phyloP scores from a whole-genome alignment of 2,797 vertebrate species.

The Megalops cyprinoides region DNA sequence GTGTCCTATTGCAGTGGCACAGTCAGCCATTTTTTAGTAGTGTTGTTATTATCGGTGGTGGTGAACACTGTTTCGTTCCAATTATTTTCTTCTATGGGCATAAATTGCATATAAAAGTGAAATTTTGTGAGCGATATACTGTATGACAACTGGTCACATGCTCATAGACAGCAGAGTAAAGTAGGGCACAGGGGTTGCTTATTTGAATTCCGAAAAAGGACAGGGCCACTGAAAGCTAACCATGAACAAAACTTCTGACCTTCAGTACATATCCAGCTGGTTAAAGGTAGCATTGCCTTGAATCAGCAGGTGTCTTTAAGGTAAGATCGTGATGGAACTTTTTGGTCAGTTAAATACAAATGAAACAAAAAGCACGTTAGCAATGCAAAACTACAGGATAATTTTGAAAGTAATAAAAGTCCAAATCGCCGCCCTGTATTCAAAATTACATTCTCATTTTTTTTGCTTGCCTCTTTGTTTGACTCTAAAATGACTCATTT shows the following conservation, averaged over 20 bases:
- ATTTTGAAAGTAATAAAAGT: not conserved
- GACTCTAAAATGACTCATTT: no score
- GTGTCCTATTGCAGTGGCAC: not conserved
- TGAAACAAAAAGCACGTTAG: no score
- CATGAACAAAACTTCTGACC: not conserved
- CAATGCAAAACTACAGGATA: no score
- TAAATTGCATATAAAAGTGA: not conserved
- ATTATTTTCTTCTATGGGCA: not conserved
- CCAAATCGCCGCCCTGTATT: not conserved
- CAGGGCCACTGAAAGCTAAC: not conserved
- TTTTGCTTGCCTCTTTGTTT: not conserved
- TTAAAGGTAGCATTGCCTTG: not conserved
- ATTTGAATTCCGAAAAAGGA: not conserved
- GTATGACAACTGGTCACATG: not conserved
- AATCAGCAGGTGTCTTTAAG: not conserved
- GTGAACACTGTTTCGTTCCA: not conserved
- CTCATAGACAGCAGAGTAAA: not conserved
- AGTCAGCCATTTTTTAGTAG: not conserved
- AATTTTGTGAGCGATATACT: not conserved
- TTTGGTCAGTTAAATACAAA: not conserved
- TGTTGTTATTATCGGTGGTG: not conserved
- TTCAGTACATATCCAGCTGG: not conserved
- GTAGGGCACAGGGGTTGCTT: not conserved
- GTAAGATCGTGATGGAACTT: not conserved
- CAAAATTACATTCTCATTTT: not conserved